phyloP scores from a whole-genome alignment of 2,113 vertebrate genomes.

The Nyctibius bracteatus region DNA sequence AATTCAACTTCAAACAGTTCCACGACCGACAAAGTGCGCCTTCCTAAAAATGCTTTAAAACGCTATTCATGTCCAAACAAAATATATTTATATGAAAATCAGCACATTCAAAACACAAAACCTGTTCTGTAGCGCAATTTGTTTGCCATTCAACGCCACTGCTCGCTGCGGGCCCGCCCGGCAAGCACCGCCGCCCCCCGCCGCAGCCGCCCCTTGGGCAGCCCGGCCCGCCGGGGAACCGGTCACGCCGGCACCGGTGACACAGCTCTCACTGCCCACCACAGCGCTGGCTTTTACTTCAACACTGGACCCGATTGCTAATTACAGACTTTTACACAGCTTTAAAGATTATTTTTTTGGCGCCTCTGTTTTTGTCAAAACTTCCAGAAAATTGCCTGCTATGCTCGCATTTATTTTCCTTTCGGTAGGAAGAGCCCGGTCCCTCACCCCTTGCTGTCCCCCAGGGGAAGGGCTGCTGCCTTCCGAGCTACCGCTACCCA shows the following conservation, averaged over 20 bases:
- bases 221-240: neutral
- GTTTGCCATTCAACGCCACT: rapidly evolving
- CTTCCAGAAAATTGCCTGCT: neutral
- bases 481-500: neutral
- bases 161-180: no score
- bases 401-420: neutral
- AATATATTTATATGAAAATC: neutral
- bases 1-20: neutral
- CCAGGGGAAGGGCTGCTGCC: neutral
- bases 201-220: no score
- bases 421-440: neutral
- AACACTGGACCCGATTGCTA: no score
- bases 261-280: neutral
- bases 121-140: neutral
- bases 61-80: neutral
- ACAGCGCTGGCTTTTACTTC: neutral
- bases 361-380: neutral
- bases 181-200: no score
- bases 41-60: neutral
- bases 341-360: neutral
- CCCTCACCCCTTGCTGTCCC: neutral
- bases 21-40: rapidly evolving
- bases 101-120: neutral
- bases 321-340: neutral
- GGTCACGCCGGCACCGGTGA: neutral